Evolutionary conservation across 2,888 invertebrate genomes (phyloP).

Genomic region (Pharmacophagus antenor): DNA sequence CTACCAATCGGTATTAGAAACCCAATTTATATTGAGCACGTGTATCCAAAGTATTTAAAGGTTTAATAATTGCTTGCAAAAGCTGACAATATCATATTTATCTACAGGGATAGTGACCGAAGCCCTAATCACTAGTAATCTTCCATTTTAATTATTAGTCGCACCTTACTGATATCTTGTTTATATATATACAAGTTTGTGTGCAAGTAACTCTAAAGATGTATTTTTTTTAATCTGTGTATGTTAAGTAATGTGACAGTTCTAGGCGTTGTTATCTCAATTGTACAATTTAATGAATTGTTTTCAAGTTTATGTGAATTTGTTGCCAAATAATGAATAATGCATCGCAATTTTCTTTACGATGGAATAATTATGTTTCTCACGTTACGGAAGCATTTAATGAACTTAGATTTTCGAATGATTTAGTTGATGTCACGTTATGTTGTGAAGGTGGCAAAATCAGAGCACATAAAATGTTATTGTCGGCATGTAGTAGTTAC

Average conservation of each 20-base stretch:
- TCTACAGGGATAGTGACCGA: too few relatives aligned
- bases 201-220: background rate
- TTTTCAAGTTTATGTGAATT: slow-evolving; percentile 19
- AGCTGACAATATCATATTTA: too few relatives aligned
- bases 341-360: slow-evolving; percentile 90
- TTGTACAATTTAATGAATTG: slow-evolving; percentile 19
- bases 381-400: slow-evolving; percentile 91
- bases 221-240: background rate
- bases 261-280: slow-evolving; percentile 13
- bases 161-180: too few relatives aligned
- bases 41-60: too few relatives aligned
- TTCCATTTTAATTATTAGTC: too few relatives aligned
- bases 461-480: slow-evolving; percentile 90
- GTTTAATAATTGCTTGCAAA: too few relatives aligned
- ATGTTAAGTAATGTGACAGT: slow-evolving; percentile 1
- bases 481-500: slow-evolving; percentile 92
- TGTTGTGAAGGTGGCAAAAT: slow-evolving; percentile 92
- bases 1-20: too few relatives aligned
- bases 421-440: slow-evolving; percentile 91
- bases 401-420: slow-evolving; percentile 84
- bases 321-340: slow-evolving; percentile 65
- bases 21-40: too few relatives aligned
- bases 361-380: slow-evolving; percentile 92
- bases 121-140: too few relatives aligned
- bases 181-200: too few relatives aligned